phyloP scores from a whole-genome alignment of 1,140 invertebrate species.

The Bombus superbus region DNA sequence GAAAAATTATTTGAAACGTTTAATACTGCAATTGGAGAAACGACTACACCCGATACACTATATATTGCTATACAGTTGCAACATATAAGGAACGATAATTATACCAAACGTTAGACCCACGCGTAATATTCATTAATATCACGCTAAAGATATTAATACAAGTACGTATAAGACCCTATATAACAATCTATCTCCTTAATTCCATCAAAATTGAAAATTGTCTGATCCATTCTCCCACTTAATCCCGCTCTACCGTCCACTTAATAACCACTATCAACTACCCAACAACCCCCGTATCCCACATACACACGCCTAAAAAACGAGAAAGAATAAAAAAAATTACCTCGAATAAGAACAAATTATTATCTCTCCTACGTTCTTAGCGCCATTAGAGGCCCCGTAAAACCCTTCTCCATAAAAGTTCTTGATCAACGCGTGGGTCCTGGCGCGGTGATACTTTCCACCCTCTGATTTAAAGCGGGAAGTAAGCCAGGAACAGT shows the following conservation, averaged over 20 bases:
- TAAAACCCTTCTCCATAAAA: not conserved
- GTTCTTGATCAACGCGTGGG: not conserved
- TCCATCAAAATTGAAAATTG: not conserved
- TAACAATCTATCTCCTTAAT: not conserved
- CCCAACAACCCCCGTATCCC: not conserved
- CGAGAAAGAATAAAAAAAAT: not conserved
- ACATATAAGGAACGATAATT: not conserved
- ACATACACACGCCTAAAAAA: not conserved
- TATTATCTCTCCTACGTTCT: not conserved
- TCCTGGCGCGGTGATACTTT: slow-evolving; percentile 13
- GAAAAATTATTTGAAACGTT: too few relatives aligned
- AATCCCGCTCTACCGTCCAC: not conserved
- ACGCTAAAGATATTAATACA: not conserved
- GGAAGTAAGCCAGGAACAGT: slow-evolving; percentile 8
- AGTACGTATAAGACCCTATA: not conserved
- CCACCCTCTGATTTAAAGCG: slow-evolving; percentile 26
- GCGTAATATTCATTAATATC: not conserved
- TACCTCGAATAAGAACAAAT: not conserved
- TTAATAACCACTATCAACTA: not conserved
- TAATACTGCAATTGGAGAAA: too few relatives aligned
- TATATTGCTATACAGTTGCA: too few relatives aligned
- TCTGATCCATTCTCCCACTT: not conserved
- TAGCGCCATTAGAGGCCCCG: not conserved
- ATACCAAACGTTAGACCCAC: not conserved
- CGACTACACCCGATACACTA: too few relatives aligned